Base-by-base conservation (phyloP, 2,797 vertebrate genomes). In the Ambastaia sidthimunki region DNA sequence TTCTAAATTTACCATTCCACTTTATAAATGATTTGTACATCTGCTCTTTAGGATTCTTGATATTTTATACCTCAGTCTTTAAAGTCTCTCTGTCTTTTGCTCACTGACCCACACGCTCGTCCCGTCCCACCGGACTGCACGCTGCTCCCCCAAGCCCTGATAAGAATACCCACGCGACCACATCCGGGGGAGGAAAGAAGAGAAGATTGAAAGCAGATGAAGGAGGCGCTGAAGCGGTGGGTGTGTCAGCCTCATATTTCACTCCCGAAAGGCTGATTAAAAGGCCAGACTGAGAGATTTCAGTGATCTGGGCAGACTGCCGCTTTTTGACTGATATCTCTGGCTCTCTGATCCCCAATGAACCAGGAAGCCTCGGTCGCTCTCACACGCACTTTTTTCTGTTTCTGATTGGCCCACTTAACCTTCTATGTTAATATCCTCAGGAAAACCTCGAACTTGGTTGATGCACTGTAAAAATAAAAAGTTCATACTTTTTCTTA, bases 161-260 rank as follows among this genome's bases (percentile, higher is more conserved):
- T 89, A 91, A 91, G 89, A 92, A 93, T 90, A 88, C 89, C 90
- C 92, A 93, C 83, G 66, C 57, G 84, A 88, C 89, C 90, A 90
- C 90, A 92, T 92, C 86, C 84, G 84, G 89, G 85, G 91, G 71
- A 82, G 66, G 71, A 72, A 87, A 74, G 85, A 82, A 86, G 87
- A 87, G 91, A 90, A 93, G 93, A 94, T 93, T 93, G 92, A 93
- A 93, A 93, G 90, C 93, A 94, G 93, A 94, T 93, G 94, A 94
- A 92, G 89, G 89, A 88, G 90, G 86, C 80, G 78, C 41, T 84
- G 88, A 89, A 89, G 85, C 85, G 82, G 89, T 85, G 55, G 78
- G 86, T 83, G 88, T 62, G 70, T 87, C 86, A 88, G 88, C 88
- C 87, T 90, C 83, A 91, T 92, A 91, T 94, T 93, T 94, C 90